A percentile compares a stretch with the other conserved stretches of the same genome.
These are phyloP conservation scores for Gonocerus acuteangulatus DNA, from an alignment of 2,888 invertebrate species.

Conservation along the genomic window DNA sequence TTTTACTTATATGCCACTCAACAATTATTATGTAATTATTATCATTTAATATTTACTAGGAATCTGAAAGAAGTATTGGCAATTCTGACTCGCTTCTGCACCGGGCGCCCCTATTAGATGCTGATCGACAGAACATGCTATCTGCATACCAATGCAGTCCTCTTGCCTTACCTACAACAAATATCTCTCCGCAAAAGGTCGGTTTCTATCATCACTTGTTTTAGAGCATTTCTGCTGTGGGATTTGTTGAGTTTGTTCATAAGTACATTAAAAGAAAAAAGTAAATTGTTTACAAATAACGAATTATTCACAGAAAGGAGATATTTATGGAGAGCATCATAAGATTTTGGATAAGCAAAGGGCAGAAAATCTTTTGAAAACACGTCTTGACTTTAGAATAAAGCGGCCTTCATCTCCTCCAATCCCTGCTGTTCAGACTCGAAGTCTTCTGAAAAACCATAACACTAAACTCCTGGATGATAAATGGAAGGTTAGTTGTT, in stretches of 20 bases:
- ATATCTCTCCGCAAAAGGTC: not conserved
- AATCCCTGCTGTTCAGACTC: conserved; percentile 31
- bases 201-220: no score
- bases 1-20: no score
- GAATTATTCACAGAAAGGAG: no score
- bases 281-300: no score
- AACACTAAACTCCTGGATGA: conserved; percentile 30
- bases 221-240: no score
- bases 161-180: not conserved
- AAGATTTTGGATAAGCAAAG: not conserved
- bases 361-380: conserved; percentile 17
- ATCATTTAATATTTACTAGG: no score
- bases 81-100: not conserved
- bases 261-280: no score
- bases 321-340: no score
- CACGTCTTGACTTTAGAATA: conserved; percentile 16
- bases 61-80: no score
- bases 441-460: conserved; percentile 19
- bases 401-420: conserved; percentile 26
- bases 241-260: no score
- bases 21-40: no score
- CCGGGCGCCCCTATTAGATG: conserved; percentile 11
- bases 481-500: conserved; percentile 31
- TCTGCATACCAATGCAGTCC: not conserved
- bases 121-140: conserved; percentile 18